Percentiles rank a stretch among this genome's conserved stretches.
phyloP scores from a whole-genome alignment of 35 echinoderm and acorn worm species.

The Stichopus chloronotus region DNA sequence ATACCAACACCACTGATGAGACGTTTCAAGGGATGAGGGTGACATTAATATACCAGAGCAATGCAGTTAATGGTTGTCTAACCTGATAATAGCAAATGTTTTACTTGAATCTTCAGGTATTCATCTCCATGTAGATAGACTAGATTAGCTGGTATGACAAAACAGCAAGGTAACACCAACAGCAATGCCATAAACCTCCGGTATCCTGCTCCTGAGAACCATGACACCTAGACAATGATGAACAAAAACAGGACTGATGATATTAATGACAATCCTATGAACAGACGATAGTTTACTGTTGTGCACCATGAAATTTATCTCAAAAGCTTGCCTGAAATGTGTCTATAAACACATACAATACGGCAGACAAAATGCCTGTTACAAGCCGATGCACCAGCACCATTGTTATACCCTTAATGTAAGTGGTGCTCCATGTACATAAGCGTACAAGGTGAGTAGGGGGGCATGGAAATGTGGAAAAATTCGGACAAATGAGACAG shows the following conservation, averaged over 20 bases:
- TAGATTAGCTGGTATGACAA: background rate
- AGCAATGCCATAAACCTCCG: background rate
- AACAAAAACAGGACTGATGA: too few species aligned
- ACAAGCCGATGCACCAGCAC: background rate
- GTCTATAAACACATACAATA: too few species aligned
- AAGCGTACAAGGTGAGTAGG: too few species aligned
- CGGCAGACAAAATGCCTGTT: background rate
- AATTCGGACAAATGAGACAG: too few species aligned
- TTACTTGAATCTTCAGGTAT: background rate
- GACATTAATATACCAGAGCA: too few species aligned
- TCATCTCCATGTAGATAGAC: conserved; percentile 10
- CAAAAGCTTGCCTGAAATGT: too few species aligned
- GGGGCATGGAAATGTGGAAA: too few species aligned
- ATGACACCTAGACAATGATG: background rate
- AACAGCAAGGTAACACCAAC: background rate
- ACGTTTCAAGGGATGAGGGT: too few species aligned
- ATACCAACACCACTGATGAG: too few species aligned
- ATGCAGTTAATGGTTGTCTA: too few species aligned
- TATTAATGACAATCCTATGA: background rate
- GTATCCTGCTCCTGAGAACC: background rate
- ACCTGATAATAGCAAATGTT: conserved; percentile 2
- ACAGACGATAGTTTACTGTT: background rate
- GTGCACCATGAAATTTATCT: background rate
- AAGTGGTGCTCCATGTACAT: too few species aligned
- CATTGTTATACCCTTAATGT: background rate